Conservation (phyloP, 1,140 invertebrate genomes). For the Cydia pomonella region DNA sequence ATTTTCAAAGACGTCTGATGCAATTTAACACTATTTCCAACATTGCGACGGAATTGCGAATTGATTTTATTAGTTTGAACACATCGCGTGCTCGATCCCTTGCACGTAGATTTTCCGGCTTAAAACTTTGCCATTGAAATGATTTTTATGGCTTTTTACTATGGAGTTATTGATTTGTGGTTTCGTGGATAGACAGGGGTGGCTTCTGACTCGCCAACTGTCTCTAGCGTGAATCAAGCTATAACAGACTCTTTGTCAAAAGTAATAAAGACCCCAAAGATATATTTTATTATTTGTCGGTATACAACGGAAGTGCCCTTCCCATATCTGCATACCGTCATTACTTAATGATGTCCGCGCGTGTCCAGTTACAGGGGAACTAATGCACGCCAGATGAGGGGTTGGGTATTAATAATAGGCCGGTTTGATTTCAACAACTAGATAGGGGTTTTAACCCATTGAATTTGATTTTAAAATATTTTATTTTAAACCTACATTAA, state of each 20-base stretch:
- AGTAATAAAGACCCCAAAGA: not conserved
- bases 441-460: constrained; percentile 11
- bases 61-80: not conserved
- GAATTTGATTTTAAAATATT: constrained; percentile 5
- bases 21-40: too few species aligned
- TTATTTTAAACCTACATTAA: too few species aligned
- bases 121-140: constrained; percentile 4
- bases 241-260: not conserved
- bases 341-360: constrained; percentile 38
- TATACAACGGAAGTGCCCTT: constrained; percentile 53
- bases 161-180: constrained; percentile 45
- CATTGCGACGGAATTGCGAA: not conserved
- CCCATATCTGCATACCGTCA: constrained; percentile 39
- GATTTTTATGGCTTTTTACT: constrained; percentile 34
- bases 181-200: constrained; percentile 44
- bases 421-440: not conserved
- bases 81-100: not conserved
- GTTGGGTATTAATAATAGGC: constrained; percentile 4
- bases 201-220: constrained; percentile 23
- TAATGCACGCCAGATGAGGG: constrained; percentile 16
- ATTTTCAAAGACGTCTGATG: too few species aligned
- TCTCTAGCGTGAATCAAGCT: not conserved
- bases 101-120: not conserved
- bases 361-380: constrained; percentile 40
- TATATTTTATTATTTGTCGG: not conserved